phyloP scores from a whole-genome alignment of 2,797 vertebrate species.

The Eulemur mongoz region DNA sequence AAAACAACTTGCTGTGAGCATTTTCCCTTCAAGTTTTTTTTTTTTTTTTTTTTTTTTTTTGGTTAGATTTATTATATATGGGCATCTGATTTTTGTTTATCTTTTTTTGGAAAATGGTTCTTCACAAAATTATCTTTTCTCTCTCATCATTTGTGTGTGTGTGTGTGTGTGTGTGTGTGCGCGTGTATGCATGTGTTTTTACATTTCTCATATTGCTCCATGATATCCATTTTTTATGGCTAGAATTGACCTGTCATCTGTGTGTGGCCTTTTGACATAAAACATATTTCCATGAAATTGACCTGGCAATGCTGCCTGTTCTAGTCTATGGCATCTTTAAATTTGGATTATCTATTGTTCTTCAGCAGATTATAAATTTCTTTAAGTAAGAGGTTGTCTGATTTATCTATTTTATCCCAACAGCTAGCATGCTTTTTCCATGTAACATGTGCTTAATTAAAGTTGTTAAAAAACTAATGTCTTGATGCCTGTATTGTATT shows the following conservation, averaged over 20 bases:
- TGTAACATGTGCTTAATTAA: not conserved
- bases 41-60: not conserved
- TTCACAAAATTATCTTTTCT: not conserved
- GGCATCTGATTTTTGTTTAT: not conserved
- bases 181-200: not conserved
- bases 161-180: not conserved
- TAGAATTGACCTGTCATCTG: not conserved
- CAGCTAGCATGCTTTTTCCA: not conserved
- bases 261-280: not conserved
- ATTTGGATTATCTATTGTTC: not conserved
- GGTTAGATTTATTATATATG: not conserved
- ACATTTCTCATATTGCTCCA: not conserved
- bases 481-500: not conserved
- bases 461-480: not conserved
- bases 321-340: not conserved
- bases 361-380: not conserved
- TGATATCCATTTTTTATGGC: not conserved
- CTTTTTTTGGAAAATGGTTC: not conserved
- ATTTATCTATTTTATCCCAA: not conserved
- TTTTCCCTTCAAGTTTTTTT: not conserved
- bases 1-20: not conserved
- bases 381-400: not conserved
- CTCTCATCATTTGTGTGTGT: not conserved
- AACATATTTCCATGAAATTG: slow-evolving; percentile 23
- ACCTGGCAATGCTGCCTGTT: not conserved